Percentiles rank a stretch among this genome's conserved stretches.
Conservation (phyloP, 1,140 invertebrate genomes). For the Drosophila gunungcola region DNA sequence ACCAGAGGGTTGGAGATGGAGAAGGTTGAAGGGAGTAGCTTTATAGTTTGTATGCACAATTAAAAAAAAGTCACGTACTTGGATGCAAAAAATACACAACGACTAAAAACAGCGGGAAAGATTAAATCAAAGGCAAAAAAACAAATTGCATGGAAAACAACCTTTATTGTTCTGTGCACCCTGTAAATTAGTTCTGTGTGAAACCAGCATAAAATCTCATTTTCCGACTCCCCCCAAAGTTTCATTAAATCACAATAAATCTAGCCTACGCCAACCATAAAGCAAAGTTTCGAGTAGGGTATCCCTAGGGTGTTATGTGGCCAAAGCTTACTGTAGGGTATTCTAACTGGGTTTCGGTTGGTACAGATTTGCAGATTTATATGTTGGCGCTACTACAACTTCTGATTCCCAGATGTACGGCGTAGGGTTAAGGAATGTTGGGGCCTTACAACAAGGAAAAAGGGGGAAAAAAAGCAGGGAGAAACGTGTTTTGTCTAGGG, state of each 20-base stretch:
- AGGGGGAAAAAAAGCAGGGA: slow-evolving; percentile 29
- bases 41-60: slow-evolving; percentile 39
- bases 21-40: slow-evolving; percentile 8
- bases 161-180: slow-evolving; percentile 20
- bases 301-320: slow-evolving; percentile 4
- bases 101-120: slow-evolving; percentile 44
- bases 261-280: slow-evolving; percentile 11
- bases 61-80: slow-evolving; percentile 74
- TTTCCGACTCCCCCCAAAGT: slow-evolving; percentile 9
- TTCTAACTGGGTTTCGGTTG: slow-evolving; percentile 7
- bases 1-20: neutral
- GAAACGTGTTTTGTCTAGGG: slow-evolving; percentile 52
- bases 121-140: slow-evolving; percentile 31
- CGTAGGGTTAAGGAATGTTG: slow-evolving; percentile 22
- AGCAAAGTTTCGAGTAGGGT: slow-evolving; percentile 11
- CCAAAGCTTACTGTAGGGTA: slow-evolving; percentile 22
- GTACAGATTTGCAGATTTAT: slow-evolving; percentile 34
- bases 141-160: slow-evolving; percentile 33
- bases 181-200: slow-evolving; percentile 5
- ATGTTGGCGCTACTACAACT: slow-evolving; percentile 30
- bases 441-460: neutral
- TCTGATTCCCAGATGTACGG: slow-evolving; percentile 16
- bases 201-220: slow-evolving; percentile 2
- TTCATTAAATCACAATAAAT: slow-evolving; percentile 13
- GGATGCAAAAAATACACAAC: slow-evolving; percentile 13